Evolutionary conservation across 2,113 vertebrate genomes (phyloP).

Genomic region (Sciurus niger): DNA sequence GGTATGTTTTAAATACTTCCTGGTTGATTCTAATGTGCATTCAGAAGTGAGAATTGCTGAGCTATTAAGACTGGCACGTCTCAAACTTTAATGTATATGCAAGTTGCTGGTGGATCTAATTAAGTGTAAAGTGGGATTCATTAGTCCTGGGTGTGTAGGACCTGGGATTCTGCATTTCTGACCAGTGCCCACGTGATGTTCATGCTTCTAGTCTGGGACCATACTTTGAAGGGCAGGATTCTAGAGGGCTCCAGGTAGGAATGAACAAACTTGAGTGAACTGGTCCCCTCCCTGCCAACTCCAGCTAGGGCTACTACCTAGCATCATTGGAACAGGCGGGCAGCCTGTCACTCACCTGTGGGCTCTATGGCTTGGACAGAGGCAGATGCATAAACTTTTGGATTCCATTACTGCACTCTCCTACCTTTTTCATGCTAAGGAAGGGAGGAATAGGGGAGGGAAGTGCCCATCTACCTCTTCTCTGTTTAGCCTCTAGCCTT

Average conservation of each 20-base stretch:
- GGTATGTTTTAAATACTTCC: neutral
- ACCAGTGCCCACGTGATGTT: neutral
- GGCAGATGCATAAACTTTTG: neutral
- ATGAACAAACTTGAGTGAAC: neutral
- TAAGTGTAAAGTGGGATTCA: neutral
- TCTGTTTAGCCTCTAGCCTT: neutral
- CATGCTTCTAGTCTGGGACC: neutral
- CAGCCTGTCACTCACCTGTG: neutral
- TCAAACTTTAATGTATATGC: constrained; percentile 7
- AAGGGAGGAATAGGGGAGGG: neutral
- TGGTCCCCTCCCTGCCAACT: neutral
- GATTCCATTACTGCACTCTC: neutral
- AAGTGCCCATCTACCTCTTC: neutral
- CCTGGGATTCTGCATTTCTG: neutral
- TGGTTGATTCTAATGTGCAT: neutral
- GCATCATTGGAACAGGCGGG: neutral
- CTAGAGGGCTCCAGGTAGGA: neutral
- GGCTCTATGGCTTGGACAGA: neutral
- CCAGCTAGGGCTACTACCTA: neutral
- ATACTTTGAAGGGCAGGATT: neutral
- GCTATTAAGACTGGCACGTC: neutral
- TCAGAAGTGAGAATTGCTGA: neutral
- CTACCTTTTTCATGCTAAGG: neutral
- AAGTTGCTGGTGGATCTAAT: neutral
- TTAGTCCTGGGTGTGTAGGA: neutral